Conservation (phyloP, 2,888 invertebrate genomes). For the Phorcus lineatus region DNA sequence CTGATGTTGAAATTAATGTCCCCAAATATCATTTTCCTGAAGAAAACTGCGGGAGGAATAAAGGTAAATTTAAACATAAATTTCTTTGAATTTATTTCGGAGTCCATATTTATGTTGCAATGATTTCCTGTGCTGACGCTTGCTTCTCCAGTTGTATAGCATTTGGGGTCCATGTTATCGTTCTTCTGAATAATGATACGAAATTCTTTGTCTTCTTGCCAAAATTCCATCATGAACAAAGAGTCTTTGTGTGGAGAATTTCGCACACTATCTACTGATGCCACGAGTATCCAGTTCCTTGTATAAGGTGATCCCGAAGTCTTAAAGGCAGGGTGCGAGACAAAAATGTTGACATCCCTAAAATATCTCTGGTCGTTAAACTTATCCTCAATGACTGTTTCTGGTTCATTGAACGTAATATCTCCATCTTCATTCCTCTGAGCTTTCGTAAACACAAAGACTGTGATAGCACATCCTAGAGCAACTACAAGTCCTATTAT, state of each 20-base stretch:
- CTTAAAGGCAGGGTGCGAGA: conserved; percentile 55
- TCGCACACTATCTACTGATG: conserved; percentile 3
- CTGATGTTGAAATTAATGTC: conserved; percentile 55
- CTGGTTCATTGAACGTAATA: conserved; percentile 53
- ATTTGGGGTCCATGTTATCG: conserved; percentile 35
- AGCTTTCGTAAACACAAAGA: conserved; percentile 58
- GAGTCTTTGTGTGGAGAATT: not conserved
- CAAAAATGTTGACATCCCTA: conserved; percentile 59
- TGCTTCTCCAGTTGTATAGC: conserved; percentile 41
- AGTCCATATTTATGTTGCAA: too few relatives aligned
- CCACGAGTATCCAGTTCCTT: conserved; percentile 45
- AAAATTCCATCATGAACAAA: conserved; percentile 44
- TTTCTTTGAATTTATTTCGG: too few relatives aligned
- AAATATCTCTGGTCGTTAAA: conserved; percentile 60
- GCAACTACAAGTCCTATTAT: conserved; percentile 52
- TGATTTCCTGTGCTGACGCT: not conserved
- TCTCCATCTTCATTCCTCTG: conserved; percentile 48
- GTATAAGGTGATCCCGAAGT: not conserved
- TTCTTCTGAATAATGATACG: conserved; percentile 43
- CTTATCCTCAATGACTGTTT: conserved; percentile 47
- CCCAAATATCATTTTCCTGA: conserved; percentile 51
- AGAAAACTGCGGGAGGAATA: conserved; percentile 37
- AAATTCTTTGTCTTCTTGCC: conserved; percentile 29
- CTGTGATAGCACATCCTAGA: conserved; percentile 46
- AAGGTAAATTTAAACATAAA: conserved; percentile 48